phyloP scores from a whole-genome alignment of 2,113 vertebrate species.

The Pungitius pungitius region DNA sequence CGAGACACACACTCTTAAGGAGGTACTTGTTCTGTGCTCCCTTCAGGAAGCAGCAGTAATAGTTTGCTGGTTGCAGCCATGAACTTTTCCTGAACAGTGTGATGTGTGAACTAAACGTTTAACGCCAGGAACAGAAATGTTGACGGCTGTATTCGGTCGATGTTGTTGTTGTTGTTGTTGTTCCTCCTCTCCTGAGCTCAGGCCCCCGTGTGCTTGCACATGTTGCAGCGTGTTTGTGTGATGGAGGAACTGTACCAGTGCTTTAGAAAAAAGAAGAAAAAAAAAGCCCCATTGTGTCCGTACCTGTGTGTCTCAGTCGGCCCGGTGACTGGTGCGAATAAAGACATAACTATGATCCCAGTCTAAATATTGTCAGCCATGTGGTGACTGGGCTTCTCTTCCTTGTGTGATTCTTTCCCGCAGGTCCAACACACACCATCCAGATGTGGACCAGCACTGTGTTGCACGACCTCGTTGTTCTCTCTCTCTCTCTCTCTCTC shows the following conservation, averaged over 20 bases:
- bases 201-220: slow-evolving; percentile 24
- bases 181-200: slow-evolving; percentile 1
- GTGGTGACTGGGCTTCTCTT: slow-evolving; percentile 13
- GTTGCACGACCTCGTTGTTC: slow-evolving; percentile 12
- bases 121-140: neutral
- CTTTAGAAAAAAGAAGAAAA: too few relatives aligned
- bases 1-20: neutral
- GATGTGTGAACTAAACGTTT: neutral
- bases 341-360: slow-evolving; percentile 31
- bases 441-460: slow-evolving; percentile 31
- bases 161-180: slow-evolving; percentile 2
- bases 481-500: too few relatives aligned
- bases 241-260: slow-evolving; percentile 21
- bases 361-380: slow-evolving; percentile 66
- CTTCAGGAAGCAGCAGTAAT: neutral
- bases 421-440: slow-evolving; percentile 23
- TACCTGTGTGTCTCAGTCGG: slow-evolving; percentile 17
- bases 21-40: neutral
- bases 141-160: neutral
- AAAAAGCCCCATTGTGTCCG: slow-evolving; percentile 43
- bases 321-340: slow-evolving; percentile 16
- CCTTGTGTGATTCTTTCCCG: neutral
- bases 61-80: slow-evolving; percentile 10
- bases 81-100: neutral
- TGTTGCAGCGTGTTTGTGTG: slow-evolving; percentile 29